phyloP scores from a whole-genome alignment of 2,113 vertebrate genomes.

The Triplophysa siluroides region DNA sequence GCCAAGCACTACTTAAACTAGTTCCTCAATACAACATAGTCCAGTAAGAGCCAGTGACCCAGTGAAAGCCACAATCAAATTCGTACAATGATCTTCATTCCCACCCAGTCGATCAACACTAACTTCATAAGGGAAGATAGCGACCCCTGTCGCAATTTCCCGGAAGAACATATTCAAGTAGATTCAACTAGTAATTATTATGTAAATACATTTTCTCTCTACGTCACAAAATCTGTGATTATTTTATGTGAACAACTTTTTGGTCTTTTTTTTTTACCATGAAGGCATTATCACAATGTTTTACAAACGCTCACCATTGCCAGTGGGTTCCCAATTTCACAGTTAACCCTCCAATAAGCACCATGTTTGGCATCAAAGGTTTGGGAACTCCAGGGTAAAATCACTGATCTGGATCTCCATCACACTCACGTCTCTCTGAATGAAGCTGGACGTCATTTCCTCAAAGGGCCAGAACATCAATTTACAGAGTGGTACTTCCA shows the following conservation, averaged over 20 bases:
- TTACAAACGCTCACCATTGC: slow-evolving; percentile 59
- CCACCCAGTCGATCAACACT: no score
- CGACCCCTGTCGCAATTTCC: not conserved
- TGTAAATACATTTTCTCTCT: no score
- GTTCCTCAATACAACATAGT: not conserved
- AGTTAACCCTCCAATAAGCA: slow-evolving; percentile 81
- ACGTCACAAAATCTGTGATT: no score
- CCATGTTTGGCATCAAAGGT: slow-evolving; percentile 84
- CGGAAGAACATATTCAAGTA: not conserved
- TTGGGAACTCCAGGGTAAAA: slow-evolving; percentile 80
- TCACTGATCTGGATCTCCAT: slow-evolving; percentile 70
- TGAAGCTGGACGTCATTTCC: slow-evolving; percentile 64
- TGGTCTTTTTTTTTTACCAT: no score
- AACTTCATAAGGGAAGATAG: not conserved
- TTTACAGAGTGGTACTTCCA: slow-evolving; percentile 71
- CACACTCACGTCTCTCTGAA: slow-evolving; percentile 72
- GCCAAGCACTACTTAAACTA: not conserved
- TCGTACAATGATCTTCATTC: not conserved
- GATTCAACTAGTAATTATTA: no score
- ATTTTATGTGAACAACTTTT: no score
- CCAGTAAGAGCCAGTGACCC: not conserved
- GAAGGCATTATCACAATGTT: not conserved
- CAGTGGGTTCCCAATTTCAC: slow-evolving; percentile 65
- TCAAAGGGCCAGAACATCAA: slow-evolving; percentile 66
- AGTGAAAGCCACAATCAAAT: not conserved